Base-by-base conservation (phyloP, 2,113 vertebrate species). In the Cariama cristata region DNA sequence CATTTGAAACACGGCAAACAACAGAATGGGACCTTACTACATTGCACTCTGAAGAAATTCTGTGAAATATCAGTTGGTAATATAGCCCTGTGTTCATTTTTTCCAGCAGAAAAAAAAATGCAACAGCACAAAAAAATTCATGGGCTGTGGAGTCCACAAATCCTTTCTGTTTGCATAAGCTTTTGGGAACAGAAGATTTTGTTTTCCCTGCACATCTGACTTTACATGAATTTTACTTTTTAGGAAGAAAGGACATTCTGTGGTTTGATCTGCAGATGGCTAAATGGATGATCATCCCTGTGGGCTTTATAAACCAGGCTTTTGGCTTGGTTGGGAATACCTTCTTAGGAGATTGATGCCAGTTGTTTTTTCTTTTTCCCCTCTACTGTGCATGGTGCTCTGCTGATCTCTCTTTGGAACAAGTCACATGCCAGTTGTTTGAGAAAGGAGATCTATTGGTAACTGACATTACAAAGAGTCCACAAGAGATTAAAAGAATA, bases 391-490 rank as follows among this genome's bases (percentile, higher is more conserved):
- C 27, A 20, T 88, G 35, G 47, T 40, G 55, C 67, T 90, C 42
- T 92, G 66, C 52, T 91, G 73, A 79, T 93, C 79, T 86, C 17
- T 79, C 76, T 93, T 86, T 95, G 84, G 73, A 93, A 67, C 30
- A 53, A 80, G 45, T 19, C 33, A 64, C 13, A 32, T 40, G 55
- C 53, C 45, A 58, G 12, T 74, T 94, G 49, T 50, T 89, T 60
- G 50, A 32, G 64, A 79, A 83, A 74, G 28, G 50, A 90, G 52
- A 81, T 86, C 73, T 75, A 52, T 53, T 82, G 44, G 52, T 68
- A 63, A 81, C 74, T 73, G 80, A 50, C 62, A 47, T 88, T 87
- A 76, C 62, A 91, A 82, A 96, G 91, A 72, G 14, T 79, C n/a
- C 47, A n/a, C 3, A 19, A 69, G 82, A 79, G 58, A 93, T 95